Conservation (phyloP, 2,888 invertebrate genomes). For the Julus scandinavius region DNA sequence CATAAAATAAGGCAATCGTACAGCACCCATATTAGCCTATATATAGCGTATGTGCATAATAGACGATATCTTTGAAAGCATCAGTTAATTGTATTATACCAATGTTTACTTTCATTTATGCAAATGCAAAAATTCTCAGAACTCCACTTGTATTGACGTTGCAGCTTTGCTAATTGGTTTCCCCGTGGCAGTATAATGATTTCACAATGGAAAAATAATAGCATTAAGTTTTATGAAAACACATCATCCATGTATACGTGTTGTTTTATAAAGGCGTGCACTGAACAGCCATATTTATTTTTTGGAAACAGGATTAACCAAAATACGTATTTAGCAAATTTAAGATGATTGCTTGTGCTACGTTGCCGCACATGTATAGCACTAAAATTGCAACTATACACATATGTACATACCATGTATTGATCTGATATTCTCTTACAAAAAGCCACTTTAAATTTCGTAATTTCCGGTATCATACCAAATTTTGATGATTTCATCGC, state of each 20-base stretch:
- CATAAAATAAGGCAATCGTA: background rate
- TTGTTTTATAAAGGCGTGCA: background rate
- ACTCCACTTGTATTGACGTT: background rate
- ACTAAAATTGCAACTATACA: too few relatives aligned
- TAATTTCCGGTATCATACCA: too few relatives aligned
- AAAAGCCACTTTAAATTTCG: too few relatives aligned
- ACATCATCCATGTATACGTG: background rate
- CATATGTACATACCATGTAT: too few relatives aligned
- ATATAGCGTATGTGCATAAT: background rate
- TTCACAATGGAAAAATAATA: constrained; percentile 25
- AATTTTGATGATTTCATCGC: background rate
- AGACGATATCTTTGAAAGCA: constrained; percentile 5
- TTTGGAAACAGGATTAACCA: background rate
- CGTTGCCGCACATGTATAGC: too few relatives aligned
- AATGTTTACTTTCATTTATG: constrained; percentile 42
- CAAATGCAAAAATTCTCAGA: constrained; percentile 6
- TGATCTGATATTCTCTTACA: too few relatives aligned
- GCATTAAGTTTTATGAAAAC: constrained; percentile 33
- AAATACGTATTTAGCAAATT: background rate
- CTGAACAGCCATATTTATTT: background rate
- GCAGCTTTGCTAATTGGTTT: constrained; percentile 30
- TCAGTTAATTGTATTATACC: constrained; percentile 26
- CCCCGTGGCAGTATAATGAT: background rate
- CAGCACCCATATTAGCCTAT: background rate
- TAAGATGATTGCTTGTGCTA: background rate